Base-by-base conservation (phyloP, 37 sponge, comb jelly and placozoan genomes). In the Halisarca cf. caerulea region DNA sequence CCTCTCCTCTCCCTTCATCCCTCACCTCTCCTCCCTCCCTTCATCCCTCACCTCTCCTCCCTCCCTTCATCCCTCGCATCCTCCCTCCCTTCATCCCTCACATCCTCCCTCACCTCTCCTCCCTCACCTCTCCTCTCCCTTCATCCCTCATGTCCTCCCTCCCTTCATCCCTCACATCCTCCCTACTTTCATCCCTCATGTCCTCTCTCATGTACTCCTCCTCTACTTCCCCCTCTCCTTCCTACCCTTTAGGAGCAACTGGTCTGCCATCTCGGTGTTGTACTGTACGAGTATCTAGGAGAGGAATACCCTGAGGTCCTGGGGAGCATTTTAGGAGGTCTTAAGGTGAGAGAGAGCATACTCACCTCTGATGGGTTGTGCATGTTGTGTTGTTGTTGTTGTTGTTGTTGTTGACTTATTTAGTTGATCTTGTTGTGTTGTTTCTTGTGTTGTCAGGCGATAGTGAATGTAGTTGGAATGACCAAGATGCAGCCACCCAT, bases 381-480 rank as follows among this genome's bases (percentile, higher is more conserved):
- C 60, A 80, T 54, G 25, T 21, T 25, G 83, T 39, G 83, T 14
- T 47, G 51, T 47, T 47, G 51, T 47, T 47, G 51, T 47, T 6
- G 9, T 14, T 47, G 51, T 47, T 47, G 51, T 6, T 47, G 51
- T 14, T 47, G 51, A 14, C 11, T 27, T 7, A 34, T 30, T 18
- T 7, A 6, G 69, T 68, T 68, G 35, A 68, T 28, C 3, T 18
- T 9, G 69, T 47, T 11, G 34, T 9, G 69, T 47, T 11, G 9
- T 47, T 47, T 11, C 6, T 47, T 11, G 6, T 47, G 75, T n/a
- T 33, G n/a, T 5, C 70, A 91, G 89, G 98, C 96, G 8, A 90
- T 98, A 14, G 99, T 98, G 15, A 98, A 98, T 83, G 99, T 98
- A n/a, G 96, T 98, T 37, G 99, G 99, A 30, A 98, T 98, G 99